phyloP scores from a whole-genome alignment of 2,888 invertebrate genomes.

The Metallyticus violacea region DNA sequence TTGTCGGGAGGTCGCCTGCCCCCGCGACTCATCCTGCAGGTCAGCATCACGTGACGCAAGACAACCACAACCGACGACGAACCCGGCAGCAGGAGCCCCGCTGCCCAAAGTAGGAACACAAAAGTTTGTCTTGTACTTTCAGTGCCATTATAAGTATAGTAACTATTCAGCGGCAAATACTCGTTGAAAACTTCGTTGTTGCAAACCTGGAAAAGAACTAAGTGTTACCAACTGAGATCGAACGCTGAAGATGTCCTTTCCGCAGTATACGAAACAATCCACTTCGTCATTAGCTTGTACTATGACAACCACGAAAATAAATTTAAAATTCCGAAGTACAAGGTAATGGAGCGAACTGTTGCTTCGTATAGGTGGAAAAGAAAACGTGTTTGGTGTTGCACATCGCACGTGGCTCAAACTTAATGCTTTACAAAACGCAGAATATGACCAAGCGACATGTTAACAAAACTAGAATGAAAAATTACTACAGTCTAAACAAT shows the following conservation, averaged over 20 bases:
- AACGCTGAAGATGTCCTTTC: no score
- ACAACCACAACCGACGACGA: not conserved
- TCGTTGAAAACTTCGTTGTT: conserved; percentile 29
- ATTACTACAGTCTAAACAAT: no score
- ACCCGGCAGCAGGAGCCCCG: not conserved
- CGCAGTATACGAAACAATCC: not conserved
- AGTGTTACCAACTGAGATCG: not conserved
- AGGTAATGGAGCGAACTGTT: no score
- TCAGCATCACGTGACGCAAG: conserved; percentile 8
- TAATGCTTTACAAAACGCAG: no score
- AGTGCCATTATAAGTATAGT: not conserved
- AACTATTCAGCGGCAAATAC: not conserved
- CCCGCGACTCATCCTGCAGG: conserved; percentile 11
- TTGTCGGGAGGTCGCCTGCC: conserved; percentile 14
- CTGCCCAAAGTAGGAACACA: not conserved
- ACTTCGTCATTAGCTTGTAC: no score
- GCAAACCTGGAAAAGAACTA: conserved; percentile 26
- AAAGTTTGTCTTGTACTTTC: not conserved
- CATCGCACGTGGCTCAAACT: no score
- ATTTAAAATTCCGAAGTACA: no score
- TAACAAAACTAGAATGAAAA: no score
- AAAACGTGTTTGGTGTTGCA: no score
- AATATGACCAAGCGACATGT: no score
- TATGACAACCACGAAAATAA: no score
- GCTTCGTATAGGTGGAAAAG: no score